A percentile compares a stretch with the other conserved stretches of the same genome.
Evolutionary conservation across 2,797 vertebrate genomes (phyloP).

Genomic region (Urophycis tenuis): DNA sequence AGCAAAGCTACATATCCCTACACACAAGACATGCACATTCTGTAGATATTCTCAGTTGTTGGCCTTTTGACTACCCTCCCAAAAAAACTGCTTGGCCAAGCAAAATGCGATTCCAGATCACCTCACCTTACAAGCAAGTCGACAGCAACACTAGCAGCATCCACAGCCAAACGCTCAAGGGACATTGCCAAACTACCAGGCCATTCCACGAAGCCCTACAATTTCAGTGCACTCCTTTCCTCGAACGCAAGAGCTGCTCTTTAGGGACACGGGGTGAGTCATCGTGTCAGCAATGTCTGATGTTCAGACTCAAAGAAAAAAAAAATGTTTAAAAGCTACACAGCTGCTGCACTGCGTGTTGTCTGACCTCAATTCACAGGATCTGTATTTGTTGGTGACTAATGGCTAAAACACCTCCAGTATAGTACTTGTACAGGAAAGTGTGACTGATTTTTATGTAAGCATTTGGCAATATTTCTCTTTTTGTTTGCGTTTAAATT

Average conservation of each 20-base stretch:
- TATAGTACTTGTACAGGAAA: neutral
- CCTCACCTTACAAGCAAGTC: slow-evolving; percentile 13
- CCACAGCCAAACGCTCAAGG: slow-evolving; percentile 11
- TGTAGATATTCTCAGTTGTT: neutral
- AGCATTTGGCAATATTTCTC: neutral
- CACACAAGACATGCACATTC: neutral
- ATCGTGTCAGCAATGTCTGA: slow-evolving; percentile 20
- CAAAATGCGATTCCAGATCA: slow-evolving; percentile 16
- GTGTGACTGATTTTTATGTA: neutral
- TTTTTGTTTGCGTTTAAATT: neutral
- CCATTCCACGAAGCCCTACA: slow-evolving; percentile 23
- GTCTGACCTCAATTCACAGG: neutral
- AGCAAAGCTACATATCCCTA: neutral
- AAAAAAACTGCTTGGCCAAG: neutral
- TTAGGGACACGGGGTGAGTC: slow-evolving; percentile 36
- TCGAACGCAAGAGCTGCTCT: slow-evolving; percentile 21
- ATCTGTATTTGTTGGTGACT: neutral
- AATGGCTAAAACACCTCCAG: neutral
- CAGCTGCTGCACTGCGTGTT: slow-evolving; percentile 33
- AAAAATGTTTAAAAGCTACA: slow-evolving; percentile 18
- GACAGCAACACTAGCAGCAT: neutral
- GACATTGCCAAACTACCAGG: slow-evolving; percentile 29
- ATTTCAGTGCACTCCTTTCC: slow-evolving; percentile 27
- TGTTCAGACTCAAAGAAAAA: slow-evolving; percentile 26
- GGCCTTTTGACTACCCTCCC: neutral